phyloP scores from a whole-genome alignment of 2,113 vertebrate genomes.

The Pangasianodon gigas region DNA sequence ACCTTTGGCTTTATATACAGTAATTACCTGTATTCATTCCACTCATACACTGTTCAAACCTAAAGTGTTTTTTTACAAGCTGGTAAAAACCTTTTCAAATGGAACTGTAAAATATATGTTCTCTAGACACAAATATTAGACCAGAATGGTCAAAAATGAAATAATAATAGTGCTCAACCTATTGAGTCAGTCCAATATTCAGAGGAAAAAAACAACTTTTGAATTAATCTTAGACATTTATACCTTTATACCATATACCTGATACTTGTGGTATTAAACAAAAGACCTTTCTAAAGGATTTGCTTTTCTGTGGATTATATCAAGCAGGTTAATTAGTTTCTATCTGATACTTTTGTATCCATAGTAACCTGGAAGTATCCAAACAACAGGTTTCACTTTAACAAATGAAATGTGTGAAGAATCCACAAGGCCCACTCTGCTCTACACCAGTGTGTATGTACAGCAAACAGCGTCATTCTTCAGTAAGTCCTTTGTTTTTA shows the following conservation, averaged over 20 bases:
- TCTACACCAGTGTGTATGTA: neutral
- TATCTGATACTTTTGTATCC: neutral
- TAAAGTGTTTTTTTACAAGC: neutral
- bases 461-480: neutral
- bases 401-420: conserved; percentile 14
- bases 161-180: neutral
- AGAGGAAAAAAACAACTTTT: neutral
- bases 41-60: neutral
- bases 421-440: neutral
- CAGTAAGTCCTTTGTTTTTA: neutral
- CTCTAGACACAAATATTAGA: neutral
- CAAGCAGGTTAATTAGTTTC: neutral
- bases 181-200: neutral
- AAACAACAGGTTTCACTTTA: neutral
- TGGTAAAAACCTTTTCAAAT: neutral
- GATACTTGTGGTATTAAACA: neutral
- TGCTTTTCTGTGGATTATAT: neutral
- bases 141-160: neutral
- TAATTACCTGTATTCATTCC: neutral
- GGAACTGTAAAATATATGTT: neutral
- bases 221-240: neutral
- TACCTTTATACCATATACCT: neutral
- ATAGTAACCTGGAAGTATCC: conserved; percentile 12
- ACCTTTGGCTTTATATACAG: neutral
- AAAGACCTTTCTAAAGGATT: neutral